Percentiles rank a stretch among this genome's conserved stretches.
phyloP scores from a whole-genome alignment of 2,797 vertebrate species.

The Labroides dimidiatus region DNA sequence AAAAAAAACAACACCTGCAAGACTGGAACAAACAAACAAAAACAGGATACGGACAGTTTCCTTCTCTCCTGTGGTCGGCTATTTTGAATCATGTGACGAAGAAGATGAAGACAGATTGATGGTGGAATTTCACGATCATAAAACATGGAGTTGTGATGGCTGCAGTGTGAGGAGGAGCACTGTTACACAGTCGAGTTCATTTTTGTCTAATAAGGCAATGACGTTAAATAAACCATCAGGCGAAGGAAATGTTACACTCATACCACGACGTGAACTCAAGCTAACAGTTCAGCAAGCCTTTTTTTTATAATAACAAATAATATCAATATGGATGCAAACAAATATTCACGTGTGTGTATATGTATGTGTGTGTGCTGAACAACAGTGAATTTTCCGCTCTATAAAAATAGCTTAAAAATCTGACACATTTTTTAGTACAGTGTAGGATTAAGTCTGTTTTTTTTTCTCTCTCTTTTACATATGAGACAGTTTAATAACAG shows the following conservation, averaged over 20 bases:
- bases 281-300: conserved; percentile 75
- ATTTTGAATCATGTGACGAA: conserved; percentile 15
- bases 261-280: conserved; percentile 66
- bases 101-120: conserved; percentile 8
- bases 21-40: conserved; percentile 17
- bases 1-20: conserved; percentile 37
- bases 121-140: conserved; percentile 24
- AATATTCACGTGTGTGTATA: conserved; percentile 73
- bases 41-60: conserved; percentile 16
- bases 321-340: conserved; percentile 77
- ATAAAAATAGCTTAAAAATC: conserved; percentile 89
- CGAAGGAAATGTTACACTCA: conserved; percentile 52
- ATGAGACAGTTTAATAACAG: conserved; percentile 70
- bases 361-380: conserved; percentile 69
- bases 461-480: conserved; percentile 66
- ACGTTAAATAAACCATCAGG: conserved; percentile 63
- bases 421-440: conserved; percentile 82
- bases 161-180: conserved; percentile 40
- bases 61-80: conserved; percentile 25
- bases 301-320: conserved; percentile 74
- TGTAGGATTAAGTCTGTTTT: conserved; percentile 72
- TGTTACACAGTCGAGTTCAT: conserved; percentile 50
- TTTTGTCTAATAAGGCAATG: conserved; percentile 72
- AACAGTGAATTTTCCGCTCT: conserved; percentile 75
- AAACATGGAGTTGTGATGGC: conserved; percentile 39